Base-by-base conservation (phyloP, 1,140 invertebrate genomes). In the Phymastichus coffea region DNA sequence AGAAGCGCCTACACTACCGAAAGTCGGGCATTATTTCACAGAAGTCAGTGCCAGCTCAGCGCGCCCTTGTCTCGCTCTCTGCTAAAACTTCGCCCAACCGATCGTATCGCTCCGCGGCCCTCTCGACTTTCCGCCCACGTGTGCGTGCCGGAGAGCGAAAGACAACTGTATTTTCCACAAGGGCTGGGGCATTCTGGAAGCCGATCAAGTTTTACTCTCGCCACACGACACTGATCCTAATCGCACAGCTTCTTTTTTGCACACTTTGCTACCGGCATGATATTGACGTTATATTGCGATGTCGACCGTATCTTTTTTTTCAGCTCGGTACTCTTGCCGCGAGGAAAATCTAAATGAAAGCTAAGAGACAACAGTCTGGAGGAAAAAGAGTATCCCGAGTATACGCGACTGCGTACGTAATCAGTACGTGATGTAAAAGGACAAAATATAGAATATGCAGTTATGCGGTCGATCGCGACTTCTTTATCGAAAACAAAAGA, bases 11-110 rank as follows among this genome's bases (percentile, higher is more conserved):
- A n/a, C n/a, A n/a, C n/a, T n/a, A n/a, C n/a, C n/a, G 10, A 4
- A 46, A 44, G 28, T 56, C 41, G 9, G 26, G 54, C 54, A 37
- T 47, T 47, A 56, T 56, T 54, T 54, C 52, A 43, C 43, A 20
- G 38, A 12, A n/a, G 35, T 44, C 30, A 22, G 20, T 47, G 43
- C 54, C 30, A 56, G 30, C 30, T 56, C 54, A 47, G 54, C 43
- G 28, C 40, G 33, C 17, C 26, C 12, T 10, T 37, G 47, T 20
- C 47, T 56, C n/a, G 22, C 53, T 9, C 51, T 17, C n/a, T 17
- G 15, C 12, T 26, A n/a, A 52, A 52, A 52, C 49, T 40, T 10
- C 20, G 9, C 25, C 41, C 9, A n/a, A 3, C 20, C 15, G 20
- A 40, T 37, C 37, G 19, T 37, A 53, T 53, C 17, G 25, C 43